Conservation (phyloP, 1,140 invertebrate genomes). For the Eriosoma lanigerum region DNA sequence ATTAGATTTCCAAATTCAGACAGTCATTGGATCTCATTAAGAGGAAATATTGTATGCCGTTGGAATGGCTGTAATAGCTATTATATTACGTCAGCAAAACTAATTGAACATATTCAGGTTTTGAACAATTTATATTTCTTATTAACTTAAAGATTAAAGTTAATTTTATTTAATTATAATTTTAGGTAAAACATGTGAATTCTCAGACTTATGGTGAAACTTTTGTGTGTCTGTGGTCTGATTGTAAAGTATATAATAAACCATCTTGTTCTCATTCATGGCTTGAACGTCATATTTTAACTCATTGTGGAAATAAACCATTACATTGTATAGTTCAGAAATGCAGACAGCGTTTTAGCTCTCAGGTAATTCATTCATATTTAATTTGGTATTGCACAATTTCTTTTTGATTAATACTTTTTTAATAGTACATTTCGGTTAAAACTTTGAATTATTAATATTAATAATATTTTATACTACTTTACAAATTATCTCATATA, state of each 20-base stretch:
- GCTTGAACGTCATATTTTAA: conserved; percentile 89
- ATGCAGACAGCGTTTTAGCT: conserved; percentile 86
- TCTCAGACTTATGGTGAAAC: conserved; percentile 77
- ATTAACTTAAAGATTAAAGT: too few relatives aligned
- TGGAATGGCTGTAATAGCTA: conserved; percentile 82
- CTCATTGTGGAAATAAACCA: conserved; percentile 90
- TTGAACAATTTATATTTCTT: conserved; percentile 15
- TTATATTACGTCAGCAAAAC: conserved; percentile 74
- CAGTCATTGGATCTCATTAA: conserved; percentile 42
- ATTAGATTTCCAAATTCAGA: conserved; percentile 44
- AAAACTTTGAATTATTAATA: too few relatives aligned
- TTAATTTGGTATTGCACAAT: too few relatives aligned
- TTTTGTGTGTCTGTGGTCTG: conserved; percentile 87
- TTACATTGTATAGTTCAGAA: conserved; percentile 93
- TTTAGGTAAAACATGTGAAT: conserved; percentile 78
- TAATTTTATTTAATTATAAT: conserved; percentile 54
- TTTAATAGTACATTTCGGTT: too few relatives aligned
- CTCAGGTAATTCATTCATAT: conserved; percentile 68
- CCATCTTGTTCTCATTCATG: conserved; percentile 87
- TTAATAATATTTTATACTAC: too few relatives aligned
- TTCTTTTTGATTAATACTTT: too few relatives aligned
- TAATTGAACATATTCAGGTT: conserved; percentile 88
- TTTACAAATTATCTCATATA: too few relatives aligned
- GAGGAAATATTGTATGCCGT: conserved; percentile 64
- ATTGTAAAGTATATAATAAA: conserved; percentile 92